phyloP scores from a whole-genome alignment of 2,888 invertebrate species.

The Corbicula japonica region DNA sequence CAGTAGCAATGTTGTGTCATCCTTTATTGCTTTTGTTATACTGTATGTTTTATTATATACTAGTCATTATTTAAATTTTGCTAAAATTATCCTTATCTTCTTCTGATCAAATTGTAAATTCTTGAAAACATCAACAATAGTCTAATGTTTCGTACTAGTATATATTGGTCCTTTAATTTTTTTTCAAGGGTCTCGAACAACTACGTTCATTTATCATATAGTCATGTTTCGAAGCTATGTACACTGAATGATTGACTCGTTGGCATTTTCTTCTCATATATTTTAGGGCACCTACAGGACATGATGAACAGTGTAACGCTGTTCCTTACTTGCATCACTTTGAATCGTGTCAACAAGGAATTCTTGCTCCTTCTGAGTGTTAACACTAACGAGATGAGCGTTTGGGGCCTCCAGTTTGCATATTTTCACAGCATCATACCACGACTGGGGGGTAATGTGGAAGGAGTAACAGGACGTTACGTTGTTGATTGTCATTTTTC shows the following conservation, averaged over 20 bases:
- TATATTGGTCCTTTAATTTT: neutral
- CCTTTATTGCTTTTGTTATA: neutral
- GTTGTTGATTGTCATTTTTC: constrained; percentile 56
- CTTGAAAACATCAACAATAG: neutral
- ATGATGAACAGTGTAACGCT: neutral
- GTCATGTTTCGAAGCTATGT: no score
- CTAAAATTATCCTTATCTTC: neutral
- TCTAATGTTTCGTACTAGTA: neutral
- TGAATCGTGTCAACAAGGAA: constrained; percentile 68
- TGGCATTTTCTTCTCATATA: neutral
- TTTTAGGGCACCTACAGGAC: neutral
- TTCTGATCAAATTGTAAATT: neutral
- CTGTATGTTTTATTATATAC: neutral
- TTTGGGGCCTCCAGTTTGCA: constrained; percentile 68
- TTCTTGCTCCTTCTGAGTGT: constrained; percentile 65
- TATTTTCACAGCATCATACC: constrained; percentile 68
- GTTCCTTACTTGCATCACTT: constrained; percentile 63
- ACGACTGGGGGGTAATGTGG: constrained; percentile 67
- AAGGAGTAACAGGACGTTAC: constrained; percentile 74
- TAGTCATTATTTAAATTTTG: neutral
- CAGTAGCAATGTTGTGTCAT: neutral
- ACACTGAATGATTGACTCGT: neutral
- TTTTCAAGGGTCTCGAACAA: neutral
- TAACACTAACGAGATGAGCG: constrained; percentile 68
- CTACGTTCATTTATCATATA: no score